phyloP scores from a whole-genome alignment of 2,888 invertebrate species.

The Ecliptopera silaceata region DNA sequence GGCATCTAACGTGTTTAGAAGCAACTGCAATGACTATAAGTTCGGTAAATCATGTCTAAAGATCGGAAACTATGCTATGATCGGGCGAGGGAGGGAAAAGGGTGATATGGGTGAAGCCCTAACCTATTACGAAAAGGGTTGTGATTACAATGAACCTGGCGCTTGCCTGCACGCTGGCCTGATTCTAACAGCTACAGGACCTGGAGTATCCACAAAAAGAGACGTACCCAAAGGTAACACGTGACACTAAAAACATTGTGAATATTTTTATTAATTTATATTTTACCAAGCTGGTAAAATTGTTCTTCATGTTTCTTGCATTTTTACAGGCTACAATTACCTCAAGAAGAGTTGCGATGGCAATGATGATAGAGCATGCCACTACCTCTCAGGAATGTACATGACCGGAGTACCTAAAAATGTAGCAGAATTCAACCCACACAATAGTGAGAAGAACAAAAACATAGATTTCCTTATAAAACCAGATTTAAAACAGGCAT shows the following conservation, averaged over 20 bases:
- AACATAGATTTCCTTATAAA: conserved; percentile 80
- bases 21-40: conserved; percentile 93
- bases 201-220: conserved; percentile 76
- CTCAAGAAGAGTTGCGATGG: conserved; percentile 84
- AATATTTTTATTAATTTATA: too few species aligned
- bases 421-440: conserved; percentile 70
- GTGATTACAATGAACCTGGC: conserved; percentile 86
- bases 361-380: conserved; percentile 88
- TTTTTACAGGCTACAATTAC: conserved; percentile 80
- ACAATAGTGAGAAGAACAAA: conserved; percentile 64
- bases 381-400: conserved; percentile 91
- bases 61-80: conserved; percentile 88
- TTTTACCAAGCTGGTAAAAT: too few species aligned
- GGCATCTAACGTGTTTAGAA: conserved; percentile 91
- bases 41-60: conserved; percentile 95
- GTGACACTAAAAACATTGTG: neutral
- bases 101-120: conserved; percentile 85
- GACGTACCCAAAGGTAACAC: conserved; percentile 83
- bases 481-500: conserved; percentile 90
- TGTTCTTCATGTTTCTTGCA: too few species aligned
- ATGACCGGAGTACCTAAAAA: conserved; percentile 87
- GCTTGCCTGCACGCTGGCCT: conserved; percentile 91
- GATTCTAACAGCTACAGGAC: conserved; percentile 84
- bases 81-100: conserved; percentile 83
- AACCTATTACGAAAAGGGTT: conserved; percentile 90